A percentile compares a stretch with the other conserved stretches of the same genome.
Evolutionary conservation across 2,797 vertebrate species (phyloP).

Genomic region (Pipistrellus pipistrellus): DNA sequence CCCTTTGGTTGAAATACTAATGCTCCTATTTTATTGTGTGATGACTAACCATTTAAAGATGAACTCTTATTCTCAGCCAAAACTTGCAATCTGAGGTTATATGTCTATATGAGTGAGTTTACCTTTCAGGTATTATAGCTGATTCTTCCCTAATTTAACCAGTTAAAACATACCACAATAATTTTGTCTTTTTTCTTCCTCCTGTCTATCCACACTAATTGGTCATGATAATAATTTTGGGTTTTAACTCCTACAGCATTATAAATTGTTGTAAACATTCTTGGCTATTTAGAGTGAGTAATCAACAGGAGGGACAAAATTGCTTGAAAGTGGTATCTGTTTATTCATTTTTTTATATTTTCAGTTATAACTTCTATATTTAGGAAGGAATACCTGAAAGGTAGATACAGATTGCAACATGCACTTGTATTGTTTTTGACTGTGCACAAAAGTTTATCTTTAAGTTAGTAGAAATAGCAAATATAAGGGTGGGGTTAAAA

Average conservation of each 20-base stretch:
- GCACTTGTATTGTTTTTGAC: constrained; percentile 88
- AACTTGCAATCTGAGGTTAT: constrained; percentile 84
- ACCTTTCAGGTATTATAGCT: constrained; percentile 90
- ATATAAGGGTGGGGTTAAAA: constrained; percentile 89
- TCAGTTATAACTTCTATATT: constrained; percentile 66
- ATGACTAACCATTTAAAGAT: constrained; percentile 92
- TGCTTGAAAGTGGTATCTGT: constrained; percentile 83
- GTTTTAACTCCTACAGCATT: constrained; percentile 29
- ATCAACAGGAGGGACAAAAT: constrained; percentile 87
- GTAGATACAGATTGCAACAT: constrained; percentile 87
- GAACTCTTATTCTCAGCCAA: constrained; percentile 92
- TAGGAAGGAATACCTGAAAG: constrained; percentile 91
- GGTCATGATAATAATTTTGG: constrained; percentile 74
- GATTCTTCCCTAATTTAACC: constrained; percentile 71
- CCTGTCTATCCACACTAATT: constrained; percentile 87
- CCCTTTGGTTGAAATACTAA: constrained; percentile 97
- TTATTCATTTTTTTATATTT: constrained; percentile 55
- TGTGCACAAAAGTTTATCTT: constrained; percentile 92
- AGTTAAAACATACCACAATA: constrained; percentile 75
- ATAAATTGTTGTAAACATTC: constrained; percentile 62
- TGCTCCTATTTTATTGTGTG: constrained; percentile 90
- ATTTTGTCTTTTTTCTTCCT: constrained; percentile 87
- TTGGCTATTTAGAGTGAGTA: constrained; percentile 87
- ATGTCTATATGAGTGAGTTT: constrained; percentile 81
- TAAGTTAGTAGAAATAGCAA: constrained; percentile 90